Conservation (phyloP, 1,140 invertebrate species). For the Ceratitis capitata region DNA sequence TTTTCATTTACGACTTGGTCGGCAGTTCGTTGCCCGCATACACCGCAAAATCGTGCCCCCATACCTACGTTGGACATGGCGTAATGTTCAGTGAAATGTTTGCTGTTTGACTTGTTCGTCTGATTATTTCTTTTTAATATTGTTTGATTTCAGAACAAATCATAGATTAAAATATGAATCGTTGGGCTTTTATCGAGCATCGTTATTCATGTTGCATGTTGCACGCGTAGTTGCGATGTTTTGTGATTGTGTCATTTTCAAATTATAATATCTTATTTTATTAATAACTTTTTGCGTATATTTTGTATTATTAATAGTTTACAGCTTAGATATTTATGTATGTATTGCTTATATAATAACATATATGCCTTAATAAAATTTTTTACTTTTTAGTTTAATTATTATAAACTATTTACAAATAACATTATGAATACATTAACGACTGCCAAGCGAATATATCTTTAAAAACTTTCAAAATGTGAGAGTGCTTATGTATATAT, state of each 20-base stretch:
- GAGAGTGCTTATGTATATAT: too few species aligned
- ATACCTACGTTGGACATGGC: too few species aligned
- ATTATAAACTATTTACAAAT: neutral
- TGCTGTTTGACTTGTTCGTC: too few species aligned
- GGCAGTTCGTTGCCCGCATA: too few species aligned
- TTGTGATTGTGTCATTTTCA: neutral
- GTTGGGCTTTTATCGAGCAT: neutral
- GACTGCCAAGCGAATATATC: neutral
- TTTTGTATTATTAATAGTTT: neutral
- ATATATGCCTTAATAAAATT: neutral
- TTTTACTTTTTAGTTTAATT: neutral
- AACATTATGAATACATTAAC: neutral
- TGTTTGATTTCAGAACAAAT: neutral
- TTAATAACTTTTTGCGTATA: neutral
- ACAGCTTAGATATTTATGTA: neutral
- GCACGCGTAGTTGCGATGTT: neutral
- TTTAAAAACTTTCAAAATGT: neutral
- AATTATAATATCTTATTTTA: neutral
- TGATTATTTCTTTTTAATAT: too few species aligned
- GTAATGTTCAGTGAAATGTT: too few species aligned
- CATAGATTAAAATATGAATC: neutral
- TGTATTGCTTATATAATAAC: neutral
- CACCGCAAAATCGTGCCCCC: too few species aligned
- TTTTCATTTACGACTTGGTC: too few species aligned
- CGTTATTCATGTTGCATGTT: conserved; percentile 6